Evolutionary conservation across 1,140 invertebrate genomes (phyloP).

Genomic region (Gerris buenoi): DNA sequence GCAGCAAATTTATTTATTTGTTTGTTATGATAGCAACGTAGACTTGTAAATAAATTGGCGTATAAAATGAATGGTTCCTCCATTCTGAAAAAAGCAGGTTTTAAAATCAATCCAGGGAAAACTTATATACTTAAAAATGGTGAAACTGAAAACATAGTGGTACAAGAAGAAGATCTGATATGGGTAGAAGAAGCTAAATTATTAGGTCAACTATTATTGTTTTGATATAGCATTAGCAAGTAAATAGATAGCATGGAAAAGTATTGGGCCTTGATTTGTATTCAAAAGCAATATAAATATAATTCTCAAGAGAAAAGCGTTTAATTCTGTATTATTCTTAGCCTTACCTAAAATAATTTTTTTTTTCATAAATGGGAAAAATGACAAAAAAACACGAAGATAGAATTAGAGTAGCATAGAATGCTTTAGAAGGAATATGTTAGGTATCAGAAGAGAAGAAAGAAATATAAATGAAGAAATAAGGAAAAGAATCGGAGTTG

Average conservation of each 20-base stretch:
- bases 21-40: too few relatives aligned
- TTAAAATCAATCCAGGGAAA: conserved; percentile 10
- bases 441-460: conserved; percentile 1
- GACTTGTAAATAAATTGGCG: too few relatives aligned
- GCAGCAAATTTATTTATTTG: too few relatives aligned
- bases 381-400: conserved; percentile 1
- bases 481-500: background rate
- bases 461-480: conserved; percentile 7
- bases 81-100: conserved; percentile 10
- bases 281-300: conserved; percentile 1
- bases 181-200: background rate
- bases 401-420: conserved; percentile 3
- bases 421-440: conserved; percentile 5
- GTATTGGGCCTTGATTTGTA: conserved; percentile 9
- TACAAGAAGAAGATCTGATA: conserved; percentile 4
- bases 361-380: conserved; percentile 11
- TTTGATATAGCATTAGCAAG: background rate
- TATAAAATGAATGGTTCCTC: too few relatives aligned
- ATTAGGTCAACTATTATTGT: background rate
- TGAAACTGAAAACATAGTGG: background rate
- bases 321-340: conserved; percentile 9
- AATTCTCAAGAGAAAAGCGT: conserved; percentile 3
- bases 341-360: conserved; percentile 10
- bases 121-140: conserved; percentile 9
- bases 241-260: conserved; percentile 10